Percentiles rank a stretch among this genome's conserved stretches.
Conservation (phyloP, 2,888 invertebrate genomes). For the Oligia latruncula region DNA sequence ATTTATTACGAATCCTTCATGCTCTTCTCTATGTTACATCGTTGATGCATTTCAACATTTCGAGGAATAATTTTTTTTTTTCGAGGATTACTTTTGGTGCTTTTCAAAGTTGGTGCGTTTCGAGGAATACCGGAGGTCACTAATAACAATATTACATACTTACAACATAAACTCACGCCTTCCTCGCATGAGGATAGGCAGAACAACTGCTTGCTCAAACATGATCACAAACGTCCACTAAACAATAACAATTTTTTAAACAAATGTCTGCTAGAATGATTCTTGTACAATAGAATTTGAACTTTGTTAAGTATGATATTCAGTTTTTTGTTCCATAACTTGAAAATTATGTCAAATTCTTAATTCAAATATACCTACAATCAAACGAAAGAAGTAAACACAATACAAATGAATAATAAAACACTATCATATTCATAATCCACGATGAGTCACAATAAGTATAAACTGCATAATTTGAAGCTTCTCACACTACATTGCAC, state of each 20-base stretch:
- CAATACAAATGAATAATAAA: neutral
- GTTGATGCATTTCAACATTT: too few relatives aligned
- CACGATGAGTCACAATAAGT: neutral
- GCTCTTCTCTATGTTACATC: too few relatives aligned
- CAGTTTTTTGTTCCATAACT: neutral
- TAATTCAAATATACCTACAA: neutral
- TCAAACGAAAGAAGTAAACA: neutral
- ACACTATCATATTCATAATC: neutral
- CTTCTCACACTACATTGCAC: conserved; percentile 16
- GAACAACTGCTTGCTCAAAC: neutral
- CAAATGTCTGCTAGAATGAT: neutral
- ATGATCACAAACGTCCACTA: neutral
- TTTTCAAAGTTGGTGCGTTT: too few relatives aligned
- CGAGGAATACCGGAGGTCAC: too few relatives aligned
- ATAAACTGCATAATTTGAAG: conserved; percentile 13
- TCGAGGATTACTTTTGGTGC: too few relatives aligned
- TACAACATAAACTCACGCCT: neutral
- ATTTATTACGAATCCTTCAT: too few relatives aligned
- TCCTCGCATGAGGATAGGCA: neutral
- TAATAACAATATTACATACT: neutral
- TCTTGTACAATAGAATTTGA: neutral
- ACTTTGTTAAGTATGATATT: neutral
- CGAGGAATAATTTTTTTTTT: too few relatives aligned
- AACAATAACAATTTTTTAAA: neutral
- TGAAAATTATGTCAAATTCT: neutral